Percentiles rank a stretch among this genome's conserved stretches.
These are phyloP conservation scores for Rana temporaria DNA, from an alignment of 2,113 vertebrate species.

Conservation along the genomic window DNA sequence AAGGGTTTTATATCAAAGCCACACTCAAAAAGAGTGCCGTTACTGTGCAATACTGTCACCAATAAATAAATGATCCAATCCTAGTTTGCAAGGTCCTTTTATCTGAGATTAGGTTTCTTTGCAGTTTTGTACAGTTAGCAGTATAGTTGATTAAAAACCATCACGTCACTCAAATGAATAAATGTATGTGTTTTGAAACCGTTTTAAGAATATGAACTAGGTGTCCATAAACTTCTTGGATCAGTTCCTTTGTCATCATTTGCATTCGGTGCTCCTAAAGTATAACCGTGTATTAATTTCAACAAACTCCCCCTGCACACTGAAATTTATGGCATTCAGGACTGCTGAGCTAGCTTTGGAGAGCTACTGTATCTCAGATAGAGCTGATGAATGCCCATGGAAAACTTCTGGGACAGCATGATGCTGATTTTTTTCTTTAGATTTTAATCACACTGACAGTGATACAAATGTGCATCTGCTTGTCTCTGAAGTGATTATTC, in stretches of 20 bases:
- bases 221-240: conserved; percentile 28
- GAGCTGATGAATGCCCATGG: conserved; percentile 18
- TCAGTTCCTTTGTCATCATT: conserved; percentile 27
- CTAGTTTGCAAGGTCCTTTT: too few species aligned
- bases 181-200: background rate
- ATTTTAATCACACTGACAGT: too few species aligned
- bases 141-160: too few species aligned
- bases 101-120: too few species aligned
- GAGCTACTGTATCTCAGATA: background rate
- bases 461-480: too few species aligned
- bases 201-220: too few species aligned
- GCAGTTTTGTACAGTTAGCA: too few species aligned
- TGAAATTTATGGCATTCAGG: conserved; percentile 2
- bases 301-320: conserved; percentile 23
- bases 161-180: background rate
- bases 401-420: conserved; percentile 18
- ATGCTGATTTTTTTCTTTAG: background rate
- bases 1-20: too few species aligned
- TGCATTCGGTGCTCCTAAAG: conserved; percentile 28
- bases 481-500: too few species aligned
- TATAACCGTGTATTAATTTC: conserved; percentile 20
- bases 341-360: conserved; percentile 31
- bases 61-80: too few species aligned
- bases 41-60: too few species aligned
- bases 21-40: too few species aligned